Evolutionary conservation across 2,888 invertebrate species (phyloP).

Genomic region (Thera obeliscata): DNA sequence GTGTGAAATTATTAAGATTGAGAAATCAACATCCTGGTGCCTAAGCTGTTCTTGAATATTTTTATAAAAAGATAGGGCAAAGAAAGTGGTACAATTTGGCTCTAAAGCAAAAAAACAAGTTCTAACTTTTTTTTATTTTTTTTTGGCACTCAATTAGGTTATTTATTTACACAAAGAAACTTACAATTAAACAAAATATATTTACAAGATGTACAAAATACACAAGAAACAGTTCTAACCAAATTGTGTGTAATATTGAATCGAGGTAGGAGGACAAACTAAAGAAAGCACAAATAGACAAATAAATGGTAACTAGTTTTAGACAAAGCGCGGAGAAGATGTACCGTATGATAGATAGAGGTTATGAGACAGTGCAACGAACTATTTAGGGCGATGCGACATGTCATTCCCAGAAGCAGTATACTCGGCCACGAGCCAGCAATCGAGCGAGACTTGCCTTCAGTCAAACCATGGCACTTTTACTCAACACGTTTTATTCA

Average conservation of each 20-base stretch:
- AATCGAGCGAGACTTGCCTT: slow-evolving; percentile 18
- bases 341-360: slow-evolving; percentile 7
- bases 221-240: too few species aligned
- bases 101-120: too few species aligned
- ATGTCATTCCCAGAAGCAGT: slow-evolving; percentile 63
- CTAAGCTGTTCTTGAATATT: not conserved
- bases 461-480: slow-evolving; percentile 42
- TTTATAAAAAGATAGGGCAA: not conserved
- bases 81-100: too few species aligned
- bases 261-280: not conserved
- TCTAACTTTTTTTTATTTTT: too few species aligned
- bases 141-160: too few species aligned
- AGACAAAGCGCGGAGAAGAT: not conserved
- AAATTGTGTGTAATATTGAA: too few species aligned
- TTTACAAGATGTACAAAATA: too few species aligned
- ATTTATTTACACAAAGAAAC: too few species aligned
- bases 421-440: slow-evolving; percentile 56
- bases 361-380: slow-evolving; percentile 63
- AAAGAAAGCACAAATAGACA: not conserved
- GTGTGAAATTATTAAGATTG: not conserved
- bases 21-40: slow-evolving; percentile 13
- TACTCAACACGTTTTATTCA: slow-evolving; percentile 32
- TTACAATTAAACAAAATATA: too few species aligned
- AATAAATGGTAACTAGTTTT: not conserved
- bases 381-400: slow-evolving; percentile 71